These are phyloP conservation scores for Idaea straminata DNA, from an alignment of 2,888 invertebrate genomes.

Conservation along the genomic window DNA sequence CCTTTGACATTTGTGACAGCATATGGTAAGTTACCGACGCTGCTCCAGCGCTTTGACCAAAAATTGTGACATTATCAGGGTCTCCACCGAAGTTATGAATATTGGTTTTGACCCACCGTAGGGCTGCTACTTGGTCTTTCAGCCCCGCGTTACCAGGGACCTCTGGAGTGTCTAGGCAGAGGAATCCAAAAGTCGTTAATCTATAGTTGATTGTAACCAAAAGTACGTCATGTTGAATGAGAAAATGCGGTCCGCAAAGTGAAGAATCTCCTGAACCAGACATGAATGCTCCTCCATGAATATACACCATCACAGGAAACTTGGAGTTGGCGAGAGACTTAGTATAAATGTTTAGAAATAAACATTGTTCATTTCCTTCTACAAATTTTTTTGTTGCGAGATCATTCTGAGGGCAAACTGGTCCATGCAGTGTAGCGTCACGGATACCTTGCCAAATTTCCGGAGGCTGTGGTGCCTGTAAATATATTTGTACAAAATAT, in stretches of 20 bases:
- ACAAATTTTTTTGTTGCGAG: constrained; percentile 31
- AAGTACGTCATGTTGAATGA: constrained; percentile 59
- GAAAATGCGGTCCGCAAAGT: constrained; percentile 54
- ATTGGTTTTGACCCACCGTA: constrained; percentile 55
- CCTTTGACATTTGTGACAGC: constrained; percentile 61
- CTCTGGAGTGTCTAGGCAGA: constrained; percentile 48
- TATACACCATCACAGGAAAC: constrained; percentile 65
- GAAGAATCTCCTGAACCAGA: constrained; percentile 57
- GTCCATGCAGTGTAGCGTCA: constrained; percentile 54
- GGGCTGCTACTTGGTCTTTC: constrained; percentile 59
- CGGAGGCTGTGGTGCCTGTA: constrained; percentile 55
- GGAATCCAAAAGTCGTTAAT: constrained; percentile 46
- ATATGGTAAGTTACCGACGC: constrained; percentile 58
- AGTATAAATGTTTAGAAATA: constrained; percentile 59
- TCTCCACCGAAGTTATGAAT: constrained; percentile 58
- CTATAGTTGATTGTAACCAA: constrained; percentile 68
- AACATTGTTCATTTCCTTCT: constrained; percentile 57
- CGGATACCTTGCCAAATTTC: constrained; percentile 50
- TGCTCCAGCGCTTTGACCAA: constrained; percentile 68
- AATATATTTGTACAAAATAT: constrained; percentile 6
- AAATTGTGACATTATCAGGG: constrained; percentile 56
- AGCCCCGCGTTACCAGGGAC: constrained; percentile 64
- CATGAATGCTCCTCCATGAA: constrained; percentile 63
- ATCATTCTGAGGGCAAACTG: constrained; percentile 58
- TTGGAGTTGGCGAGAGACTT: constrained; percentile 37